Conservation (phyloP, 2,888 invertebrate genomes). For the Fragum fragum region DNA sequence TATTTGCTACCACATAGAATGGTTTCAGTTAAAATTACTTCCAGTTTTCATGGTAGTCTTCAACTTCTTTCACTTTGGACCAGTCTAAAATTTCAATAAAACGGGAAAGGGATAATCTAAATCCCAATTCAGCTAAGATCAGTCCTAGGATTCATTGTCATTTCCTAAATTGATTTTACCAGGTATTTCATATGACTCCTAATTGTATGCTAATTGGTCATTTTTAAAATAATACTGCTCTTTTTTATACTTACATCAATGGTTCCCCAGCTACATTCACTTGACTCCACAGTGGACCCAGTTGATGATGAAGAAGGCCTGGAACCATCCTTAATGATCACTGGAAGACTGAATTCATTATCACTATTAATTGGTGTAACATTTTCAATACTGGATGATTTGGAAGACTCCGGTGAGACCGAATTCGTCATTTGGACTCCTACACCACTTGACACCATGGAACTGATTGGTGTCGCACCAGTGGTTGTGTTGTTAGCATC, state of each 20-base stretch:
- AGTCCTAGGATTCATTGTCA: too few relatives aligned
- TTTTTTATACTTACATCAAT: conserved; percentile 68
- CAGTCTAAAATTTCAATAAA: too few relatives aligned
- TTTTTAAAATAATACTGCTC: too few relatives aligned
- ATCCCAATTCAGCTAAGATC: too few relatives aligned
- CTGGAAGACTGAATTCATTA: conserved; percentile 62
- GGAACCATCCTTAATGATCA: conserved; percentile 36
- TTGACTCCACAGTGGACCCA: conserved; percentile 75
- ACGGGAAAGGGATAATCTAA: too few relatives aligned
- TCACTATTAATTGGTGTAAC: conserved; percentile 81
- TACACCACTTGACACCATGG: conserved; percentile 43
- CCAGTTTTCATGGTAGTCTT: too few relatives aligned
- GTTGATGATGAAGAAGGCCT: conserved; percentile 63
- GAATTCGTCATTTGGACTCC: conserved; percentile 61
- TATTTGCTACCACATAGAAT: too few relatives aligned
- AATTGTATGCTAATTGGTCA: too few relatives aligned
- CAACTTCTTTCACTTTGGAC: too few relatives aligned
- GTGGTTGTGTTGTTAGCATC: conserved; percentile 58
- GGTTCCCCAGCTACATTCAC: conserved; percentile 74
- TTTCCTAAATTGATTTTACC: too few relatives aligned
- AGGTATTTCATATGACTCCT: too few relatives aligned
- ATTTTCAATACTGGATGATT: conserved; percentile 75
- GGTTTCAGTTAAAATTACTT: too few relatives aligned
- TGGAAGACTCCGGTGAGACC: conserved; percentile 63
- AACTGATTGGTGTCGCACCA: conserved; percentile 23